phyloP scores from a whole-genome alignment of 2,113 vertebrate genomes.

The Chionis minor region DNA sequence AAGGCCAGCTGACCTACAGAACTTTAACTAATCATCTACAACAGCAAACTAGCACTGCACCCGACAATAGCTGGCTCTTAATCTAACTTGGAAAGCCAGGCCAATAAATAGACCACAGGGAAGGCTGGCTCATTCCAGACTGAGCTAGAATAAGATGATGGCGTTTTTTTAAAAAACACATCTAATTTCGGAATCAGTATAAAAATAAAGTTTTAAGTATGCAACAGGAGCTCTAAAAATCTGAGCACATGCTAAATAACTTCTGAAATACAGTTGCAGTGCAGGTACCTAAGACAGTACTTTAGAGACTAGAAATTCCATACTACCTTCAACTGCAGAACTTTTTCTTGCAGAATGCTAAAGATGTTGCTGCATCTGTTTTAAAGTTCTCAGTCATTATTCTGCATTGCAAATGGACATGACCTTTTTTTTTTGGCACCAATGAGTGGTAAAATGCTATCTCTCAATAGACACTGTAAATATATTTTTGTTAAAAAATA shows the following conservation, averaged over 20 bases:
- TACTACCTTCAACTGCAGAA: neutral
- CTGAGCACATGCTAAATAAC: neutral
- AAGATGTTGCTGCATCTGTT: neutral
- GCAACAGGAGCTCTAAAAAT: neutral
- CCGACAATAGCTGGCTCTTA: constrained; percentile 15
- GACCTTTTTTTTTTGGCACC: neutral
- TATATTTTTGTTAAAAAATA: neutral
- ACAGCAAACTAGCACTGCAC: neutral
- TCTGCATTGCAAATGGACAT: neutral
- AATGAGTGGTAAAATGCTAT: neutral
- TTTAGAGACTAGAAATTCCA: neutral
- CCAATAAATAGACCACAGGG: constrained; percentile 61
- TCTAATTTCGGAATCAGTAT: constrained; percentile 42
- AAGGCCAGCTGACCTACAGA: neutral
- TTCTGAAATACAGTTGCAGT: neutral
- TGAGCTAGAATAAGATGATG: constrained; percentile 44
- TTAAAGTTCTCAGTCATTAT: neutral
- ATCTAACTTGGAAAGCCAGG: constrained; percentile 30
- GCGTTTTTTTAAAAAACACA: neutral
- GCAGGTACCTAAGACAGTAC: neutral
- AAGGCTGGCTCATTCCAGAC: constrained; percentile 29
- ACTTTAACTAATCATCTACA: neutral
- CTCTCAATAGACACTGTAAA: neutral
- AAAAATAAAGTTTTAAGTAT: neutral
- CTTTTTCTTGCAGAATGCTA: neutral